Evolutionary conservation across 2,888 invertebrate species (phyloP).

Genomic region (Limnephilus auricula): DNA sequence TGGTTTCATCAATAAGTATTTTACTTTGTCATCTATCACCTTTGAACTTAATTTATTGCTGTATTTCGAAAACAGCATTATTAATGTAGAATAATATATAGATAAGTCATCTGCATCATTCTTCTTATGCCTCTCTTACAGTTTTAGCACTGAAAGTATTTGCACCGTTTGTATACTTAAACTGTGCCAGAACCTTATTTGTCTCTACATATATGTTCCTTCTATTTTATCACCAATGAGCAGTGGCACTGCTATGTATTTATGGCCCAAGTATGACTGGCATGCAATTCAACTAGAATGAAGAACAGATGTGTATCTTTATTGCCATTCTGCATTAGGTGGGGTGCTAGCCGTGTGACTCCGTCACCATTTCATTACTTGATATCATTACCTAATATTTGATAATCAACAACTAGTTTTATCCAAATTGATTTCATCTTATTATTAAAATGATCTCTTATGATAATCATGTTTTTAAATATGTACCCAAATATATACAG

Average conservation of each 20-base stretch:
- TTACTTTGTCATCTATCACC: conserved; percentile 17
- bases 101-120: neutral
- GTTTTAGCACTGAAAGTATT: neutral
- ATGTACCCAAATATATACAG: neutral
- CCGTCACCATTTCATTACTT: neutral
- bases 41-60: neutral
- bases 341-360: neutral
- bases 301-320: neutral
- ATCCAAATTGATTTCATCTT: neutral
- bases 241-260: neutral
- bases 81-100: neutral
- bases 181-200: neutral
- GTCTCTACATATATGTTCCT: neutral
- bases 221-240: neutral
- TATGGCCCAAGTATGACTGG: neutral
- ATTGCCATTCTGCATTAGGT: neutral
- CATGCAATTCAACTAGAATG: too few species aligned
- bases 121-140: neutral
- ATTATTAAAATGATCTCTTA: neutral
- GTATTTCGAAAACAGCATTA: neutral
- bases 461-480: neutral
- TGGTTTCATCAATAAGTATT: neutral
- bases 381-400: neutral
- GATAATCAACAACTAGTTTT: neutral
- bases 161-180: neutral